Percentiles rank a stretch among this genome's conserved stretches.
phyloP scores from a whole-genome alignment of 2,888 invertebrate species.

The Tineola bisselliella region DNA sequence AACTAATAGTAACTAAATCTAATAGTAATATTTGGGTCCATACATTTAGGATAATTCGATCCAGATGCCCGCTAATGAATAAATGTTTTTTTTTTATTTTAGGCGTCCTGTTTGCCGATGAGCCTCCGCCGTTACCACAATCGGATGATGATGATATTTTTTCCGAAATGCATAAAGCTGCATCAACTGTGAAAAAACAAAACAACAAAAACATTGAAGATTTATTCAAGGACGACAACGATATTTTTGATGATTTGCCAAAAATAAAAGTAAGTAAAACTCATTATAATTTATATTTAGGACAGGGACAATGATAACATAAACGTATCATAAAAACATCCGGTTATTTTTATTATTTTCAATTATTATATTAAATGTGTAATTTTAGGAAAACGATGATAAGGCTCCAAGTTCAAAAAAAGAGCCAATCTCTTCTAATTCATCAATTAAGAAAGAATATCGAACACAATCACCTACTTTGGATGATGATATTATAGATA shows the following conservation, averaged over 20 bases:
- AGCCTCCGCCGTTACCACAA: conserved; percentile 60
- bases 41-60: too few species aligned
- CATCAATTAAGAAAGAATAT: conserved; percentile 21
- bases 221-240: background rate
- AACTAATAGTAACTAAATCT: too few species aligned
- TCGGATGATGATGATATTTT: conserved; percentile 41
- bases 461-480: conserved; percentile 36
- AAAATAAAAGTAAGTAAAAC: background rate
- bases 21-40: too few species aligned
- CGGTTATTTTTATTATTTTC: too few species aligned
- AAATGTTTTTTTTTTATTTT: too few species aligned
- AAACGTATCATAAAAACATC: too few species aligned
- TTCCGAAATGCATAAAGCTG: conserved; percentile 16
- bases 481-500: conserved; percentile 27
- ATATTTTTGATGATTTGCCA: conserved; percentile 14
- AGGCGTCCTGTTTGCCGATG: conserved; percentile 63
- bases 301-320: too few species aligned
- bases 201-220: background rate
- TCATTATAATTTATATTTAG: background rate
- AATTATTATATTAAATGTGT: too few species aligned
- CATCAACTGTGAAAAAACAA: background rate
- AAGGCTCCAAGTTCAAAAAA: conserved; percentile 26
- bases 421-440: conserved; percentile 34
- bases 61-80: too few species aligned
- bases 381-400: too few species aligned